These are phyloP conservation scores for Eurytoma californica DNA, from an alignment of 2,888 invertebrate genomes.

Conservation along the genomic window DNA sequence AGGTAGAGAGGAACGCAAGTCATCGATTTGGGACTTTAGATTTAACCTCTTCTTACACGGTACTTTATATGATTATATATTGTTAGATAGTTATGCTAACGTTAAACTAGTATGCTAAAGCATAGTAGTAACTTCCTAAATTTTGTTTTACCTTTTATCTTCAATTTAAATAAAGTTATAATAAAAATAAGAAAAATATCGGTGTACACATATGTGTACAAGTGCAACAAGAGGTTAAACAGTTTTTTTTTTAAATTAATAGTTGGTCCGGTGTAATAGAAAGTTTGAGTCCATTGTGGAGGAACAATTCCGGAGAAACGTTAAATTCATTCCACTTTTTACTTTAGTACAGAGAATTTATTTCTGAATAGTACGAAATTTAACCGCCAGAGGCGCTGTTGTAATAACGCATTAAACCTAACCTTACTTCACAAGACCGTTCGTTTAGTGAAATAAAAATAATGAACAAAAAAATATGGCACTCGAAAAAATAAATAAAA, in stretches of 20 bases:
- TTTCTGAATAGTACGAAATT: constrained; percentile 4
- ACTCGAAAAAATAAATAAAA: not conserved
- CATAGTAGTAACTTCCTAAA: too few species aligned
- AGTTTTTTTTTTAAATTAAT: not conserved
- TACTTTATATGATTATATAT: too few species aligned
- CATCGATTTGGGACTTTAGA: too few species aligned
- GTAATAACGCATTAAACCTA: not conserved
- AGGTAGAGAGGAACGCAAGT: constrained; percentile 19
- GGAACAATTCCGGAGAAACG: not conserved
- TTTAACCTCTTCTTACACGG: too few species aligned
- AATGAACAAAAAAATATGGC: constrained; percentile 6
- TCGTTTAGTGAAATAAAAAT: not conserved
- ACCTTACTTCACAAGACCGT: not conserved
- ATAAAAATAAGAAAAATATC: too few species aligned
- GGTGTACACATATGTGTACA: too few species aligned
- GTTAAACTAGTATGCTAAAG: too few species aligned
- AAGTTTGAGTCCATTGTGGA: not conserved
- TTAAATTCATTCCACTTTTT: not conserved
- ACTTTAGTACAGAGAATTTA: not conserved
- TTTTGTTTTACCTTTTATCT: too few species aligned
- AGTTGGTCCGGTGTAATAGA: too few species aligned
- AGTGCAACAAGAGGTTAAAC: too few species aligned
- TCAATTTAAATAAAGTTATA: too few species aligned
- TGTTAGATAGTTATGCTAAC: too few species aligned
- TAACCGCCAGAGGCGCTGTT: not conserved